phyloP scores from a whole-genome alignment of 1,140 invertebrate species.

The Drosophila seguyi region DNA sequence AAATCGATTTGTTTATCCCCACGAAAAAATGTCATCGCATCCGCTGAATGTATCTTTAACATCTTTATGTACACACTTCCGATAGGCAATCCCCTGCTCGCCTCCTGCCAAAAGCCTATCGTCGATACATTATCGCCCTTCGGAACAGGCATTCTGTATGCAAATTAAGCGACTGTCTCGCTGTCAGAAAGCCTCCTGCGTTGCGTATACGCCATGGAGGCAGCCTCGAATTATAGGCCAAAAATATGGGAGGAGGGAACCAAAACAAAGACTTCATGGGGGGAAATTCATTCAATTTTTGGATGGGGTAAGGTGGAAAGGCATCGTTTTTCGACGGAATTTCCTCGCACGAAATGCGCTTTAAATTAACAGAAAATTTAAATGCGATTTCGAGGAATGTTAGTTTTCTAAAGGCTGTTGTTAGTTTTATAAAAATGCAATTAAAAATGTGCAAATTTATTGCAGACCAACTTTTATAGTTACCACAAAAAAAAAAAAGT shows the following conservation, averaged over 20 bases:
- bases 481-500: slow-evolving; percentile 4
- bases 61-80: slow-evolving; percentile 47
- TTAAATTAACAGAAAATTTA: slow-evolving; percentile 9
- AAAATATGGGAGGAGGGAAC: slow-evolving; percentile 14
- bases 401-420: neutral
- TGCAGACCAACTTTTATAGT: neutral
- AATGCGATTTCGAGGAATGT: neutral
- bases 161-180: slow-evolving; percentile 49
- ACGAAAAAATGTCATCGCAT: slow-evolving; percentile 51
- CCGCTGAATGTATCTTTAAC: slow-evolving; percentile 53
- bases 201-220: slow-evolving; percentile 40
- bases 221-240: slow-evolving; percentile 17
- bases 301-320: neutral
- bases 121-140: slow-evolving; percentile 57
- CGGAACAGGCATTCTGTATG: slow-evolving; percentile 49
- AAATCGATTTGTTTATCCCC: slow-evolving; percentile 65
- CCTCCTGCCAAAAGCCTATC: slow-evolving; percentile 42
- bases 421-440: slow-evolving; percentile 13
- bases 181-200: neutral
- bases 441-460: slow-evolving; percentile 17
- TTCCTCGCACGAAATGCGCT: neutral
- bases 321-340: slow-evolving; percentile 12
- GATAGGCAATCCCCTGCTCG: neutral
- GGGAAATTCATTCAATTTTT: slow-evolving; percentile 63
- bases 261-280: slow-evolving; percentile 22